A percentile compares a stretch with the other conserved stretches of the same genome.
Conservation (phyloP, 1,140 invertebrate genomes). For the Onthophagus taurus region DNA sequence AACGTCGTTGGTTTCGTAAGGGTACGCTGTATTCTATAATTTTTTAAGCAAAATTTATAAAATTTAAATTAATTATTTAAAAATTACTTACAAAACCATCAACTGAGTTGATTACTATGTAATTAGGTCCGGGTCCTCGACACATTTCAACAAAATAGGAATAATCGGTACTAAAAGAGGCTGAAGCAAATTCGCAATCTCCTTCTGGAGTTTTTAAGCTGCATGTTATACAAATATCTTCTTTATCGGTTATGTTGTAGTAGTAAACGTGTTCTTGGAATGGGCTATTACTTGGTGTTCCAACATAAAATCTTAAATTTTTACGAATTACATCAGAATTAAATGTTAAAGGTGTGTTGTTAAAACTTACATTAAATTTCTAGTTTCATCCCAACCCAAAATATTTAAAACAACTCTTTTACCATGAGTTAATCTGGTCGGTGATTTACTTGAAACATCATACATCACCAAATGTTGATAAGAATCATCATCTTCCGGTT, state of each 20-base stretch:
- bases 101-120: constrained; percentile 21
- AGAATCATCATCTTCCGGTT: constrained; percentile 44
- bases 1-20: constrained; percentile 55
- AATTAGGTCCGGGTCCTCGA: constrained; percentile 48
- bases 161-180: constrained; percentile 54
- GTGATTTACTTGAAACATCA: constrained; percentile 37
- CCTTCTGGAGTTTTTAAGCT: constrained; percentile 40
- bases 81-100: background rate
- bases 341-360: background rate
- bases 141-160: constrained; percentile 64
- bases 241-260: constrained; percentile 32
- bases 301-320: constrained; percentile 57
- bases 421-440: constrained; percentile 51
- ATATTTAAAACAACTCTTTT: constrained; percentile 67
- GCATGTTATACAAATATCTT: constrained; percentile 48
- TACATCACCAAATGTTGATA: constrained; percentile 46
- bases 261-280: constrained; percentile 53
- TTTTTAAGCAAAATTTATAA: background rate
- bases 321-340: constrained; percentile 5
- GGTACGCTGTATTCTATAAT: background rate
- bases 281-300: constrained; percentile 47
- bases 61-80: background rate
- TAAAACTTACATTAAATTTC: constrained; percentile 45
- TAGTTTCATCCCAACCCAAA: constrained; percentile 59
- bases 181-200: constrained; percentile 57